Conservation (phyloP, 2,113 vertebrate species). For the Tor tambroides region DNA sequence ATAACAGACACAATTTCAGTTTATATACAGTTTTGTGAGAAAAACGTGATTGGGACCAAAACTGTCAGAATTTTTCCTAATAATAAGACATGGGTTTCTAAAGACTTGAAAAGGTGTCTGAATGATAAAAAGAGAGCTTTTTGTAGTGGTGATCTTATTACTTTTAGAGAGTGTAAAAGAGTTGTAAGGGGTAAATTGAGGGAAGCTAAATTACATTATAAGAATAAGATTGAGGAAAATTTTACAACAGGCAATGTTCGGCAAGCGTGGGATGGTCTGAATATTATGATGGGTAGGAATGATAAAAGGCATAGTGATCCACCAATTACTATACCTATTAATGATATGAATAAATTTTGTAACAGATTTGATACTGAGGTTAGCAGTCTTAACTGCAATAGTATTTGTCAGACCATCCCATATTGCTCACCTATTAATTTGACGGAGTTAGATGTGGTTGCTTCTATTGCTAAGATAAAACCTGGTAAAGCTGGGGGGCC, state of each 20-base stretch:
- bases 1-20: neutral
- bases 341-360: neutral
- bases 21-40: neutral
- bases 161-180: constrained; percentile 1
- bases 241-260: neutral
- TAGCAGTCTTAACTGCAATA: neutral
- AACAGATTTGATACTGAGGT: neutral
- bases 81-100: neutral
- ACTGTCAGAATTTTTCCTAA: neutral
- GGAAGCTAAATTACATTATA: neutral
- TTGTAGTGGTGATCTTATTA: neutral
- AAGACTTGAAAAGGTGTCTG: neutral
- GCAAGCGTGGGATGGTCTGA: neutral
- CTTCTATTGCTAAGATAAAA: neutral
- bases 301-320: neutral
- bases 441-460: neutral
- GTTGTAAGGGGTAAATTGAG: neutral
- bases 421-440: neutral
- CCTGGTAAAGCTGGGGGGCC: neutral
- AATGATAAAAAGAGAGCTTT: neutral
- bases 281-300: neutral
- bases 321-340: neutral
- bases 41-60: neutral
- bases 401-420: no score
- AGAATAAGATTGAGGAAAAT: neutral